Evolutionary conservation across 2,797 vertebrate species (phyloP).

Genomic region (Delichon dasypus): DNA sequence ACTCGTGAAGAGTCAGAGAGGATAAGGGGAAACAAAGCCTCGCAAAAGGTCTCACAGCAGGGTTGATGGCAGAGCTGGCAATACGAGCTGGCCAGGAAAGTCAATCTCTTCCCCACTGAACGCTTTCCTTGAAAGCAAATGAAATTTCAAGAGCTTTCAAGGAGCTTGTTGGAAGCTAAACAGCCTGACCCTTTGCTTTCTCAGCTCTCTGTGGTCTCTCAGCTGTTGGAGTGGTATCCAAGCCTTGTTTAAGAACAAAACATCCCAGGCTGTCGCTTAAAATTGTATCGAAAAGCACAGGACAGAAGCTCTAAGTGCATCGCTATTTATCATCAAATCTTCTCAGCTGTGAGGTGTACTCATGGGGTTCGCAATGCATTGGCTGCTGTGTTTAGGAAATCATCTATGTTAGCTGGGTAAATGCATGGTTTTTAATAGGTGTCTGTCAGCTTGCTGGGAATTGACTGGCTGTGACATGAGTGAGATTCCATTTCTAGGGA

Average conservation of each 20-base stretch:
- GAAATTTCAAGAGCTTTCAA: conserved; percentile 1
- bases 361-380: neutral
- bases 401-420: neutral
- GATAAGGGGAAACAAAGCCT: neutral
- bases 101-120: neutral
- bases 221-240: neutral
- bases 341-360: neutral
- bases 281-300: neutral
- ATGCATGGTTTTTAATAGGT: neutral
- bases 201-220: neutral
- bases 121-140: neutral
- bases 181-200: neutral
- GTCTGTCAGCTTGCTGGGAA: neutral
- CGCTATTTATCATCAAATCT: neutral
- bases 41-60: neutral
- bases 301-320: neutral
- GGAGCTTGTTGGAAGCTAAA: neutral
- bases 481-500: neutral
- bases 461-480: neutral
- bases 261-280: neutral
- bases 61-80: neutral
- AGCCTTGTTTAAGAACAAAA: neutral
- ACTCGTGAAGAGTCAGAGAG: neutral
- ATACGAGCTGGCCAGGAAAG: neutral
- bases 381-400: neutral